Evolutionary conservation across 2,797 vertebrate species (phyloP), one percentile per base, ranked within the genome.

Genomic region (Cossypha polioptera): DNA sequence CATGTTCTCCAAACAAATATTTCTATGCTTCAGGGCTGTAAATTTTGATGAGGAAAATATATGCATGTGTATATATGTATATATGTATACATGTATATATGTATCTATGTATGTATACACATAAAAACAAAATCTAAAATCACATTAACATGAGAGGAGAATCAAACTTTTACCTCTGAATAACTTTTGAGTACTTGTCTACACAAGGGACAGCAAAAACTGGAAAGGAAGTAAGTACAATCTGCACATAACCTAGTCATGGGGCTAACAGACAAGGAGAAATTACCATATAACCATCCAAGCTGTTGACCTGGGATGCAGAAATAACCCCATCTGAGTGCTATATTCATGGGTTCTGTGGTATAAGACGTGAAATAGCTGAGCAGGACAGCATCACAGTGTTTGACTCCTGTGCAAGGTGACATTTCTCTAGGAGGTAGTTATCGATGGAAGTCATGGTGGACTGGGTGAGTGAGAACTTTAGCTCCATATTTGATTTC

Each of bases 41-140:
- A 85, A 65, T 42, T 17, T 1, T 16, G 40, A 66, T 61, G 48
- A 85, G 35, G 21, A 89, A 77, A 86, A 77, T 29, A 54, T 1
- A 42, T 14, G 16, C 43, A 35, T 35, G 1, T 35, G 14, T 1
- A 0, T 53, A 4, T 43, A 15, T 14, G 1, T 22, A 6, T 54
- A 8, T 13, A 3, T 15, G 4, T 31, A 13, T 36, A 36, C 35
- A 35, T 9, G 35, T 35, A 0, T 53, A 4, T 43, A 15, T 14
- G 1, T 22, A 6, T 54, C 7, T 35, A 35, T 35, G 35, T 35
- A 35, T 16, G 3, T 4, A 7, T 2, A 1, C 8, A 8, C 3
- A 2, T 1, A 7, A 22, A 31, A 65, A 47, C 45, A 68, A 54
- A 84, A 80, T 69, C 15, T 79, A 48, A 92, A 51, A 68, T 82